phyloP scores from a whole-genome alignment of 2,888 invertebrate species.

The Lomographa bimaculata region DNA sequence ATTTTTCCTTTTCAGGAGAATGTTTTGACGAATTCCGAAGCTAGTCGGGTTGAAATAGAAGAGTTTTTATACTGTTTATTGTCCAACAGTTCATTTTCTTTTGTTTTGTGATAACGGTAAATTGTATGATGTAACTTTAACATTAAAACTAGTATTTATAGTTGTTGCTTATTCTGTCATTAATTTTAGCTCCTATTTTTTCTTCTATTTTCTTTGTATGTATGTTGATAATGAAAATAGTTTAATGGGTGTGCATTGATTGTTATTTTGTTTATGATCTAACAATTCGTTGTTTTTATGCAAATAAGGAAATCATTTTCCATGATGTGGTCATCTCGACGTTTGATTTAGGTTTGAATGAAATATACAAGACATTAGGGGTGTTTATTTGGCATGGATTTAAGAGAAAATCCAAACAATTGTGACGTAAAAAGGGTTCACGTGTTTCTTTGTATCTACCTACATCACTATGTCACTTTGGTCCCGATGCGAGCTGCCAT shows the following conservation, averaged over 20 bases:
- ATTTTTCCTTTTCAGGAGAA: slow-evolving; percentile 49
- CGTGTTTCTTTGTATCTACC: slow-evolving; percentile 43
- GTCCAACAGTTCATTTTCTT: slow-evolving; percentile 36
- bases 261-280: slow-evolving; percentile 44
- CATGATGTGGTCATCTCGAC: slow-evolving; percentile 16
- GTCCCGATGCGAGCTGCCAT: slow-evolving; percentile 36
- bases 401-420: slow-evolving; percentile 33
- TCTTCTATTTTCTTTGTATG: too few relatives aligned
- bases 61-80: slow-evolving; percentile 47
- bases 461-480: slow-evolving; percentile 56
- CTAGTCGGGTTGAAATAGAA: slow-evolving; percentile 43
- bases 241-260: too few relatives aligned
- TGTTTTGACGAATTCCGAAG: slow-evolving; percentile 53
- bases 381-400: slow-evolving; percentile 27
- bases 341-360: slow-evolving; percentile 25
- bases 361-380: slow-evolving; percentile 24
- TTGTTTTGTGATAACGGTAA: slow-evolving; percentile 29
- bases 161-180: too few relatives aligned
- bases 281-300: slow-evolving; percentile 32
- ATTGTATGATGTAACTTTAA: too few relatives aligned
- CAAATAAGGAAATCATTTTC: too few relatives aligned
- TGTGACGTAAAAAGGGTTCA: slow-evolving; percentile 52
- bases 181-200: too few relatives aligned
- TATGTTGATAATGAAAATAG: too few relatives aligned
- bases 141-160: too few relatives aligned